Conservation (phyloP, 2,797 vertebrate genomes). For the Lagothrix lagotricha region DNA sequence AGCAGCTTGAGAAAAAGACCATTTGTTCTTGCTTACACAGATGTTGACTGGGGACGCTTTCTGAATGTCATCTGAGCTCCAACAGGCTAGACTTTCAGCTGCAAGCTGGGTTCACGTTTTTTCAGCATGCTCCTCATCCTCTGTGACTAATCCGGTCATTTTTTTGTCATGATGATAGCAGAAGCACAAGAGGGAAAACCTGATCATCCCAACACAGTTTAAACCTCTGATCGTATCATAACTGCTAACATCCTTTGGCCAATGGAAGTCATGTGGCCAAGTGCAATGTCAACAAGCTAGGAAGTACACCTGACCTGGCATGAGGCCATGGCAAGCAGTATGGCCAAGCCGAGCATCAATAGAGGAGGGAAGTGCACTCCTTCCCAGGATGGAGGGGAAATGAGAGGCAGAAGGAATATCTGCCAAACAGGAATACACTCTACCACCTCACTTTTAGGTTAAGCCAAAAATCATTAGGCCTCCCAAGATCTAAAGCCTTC, state of each 20-base stretch:
- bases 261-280: not conserved
- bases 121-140: not conserved
- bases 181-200: not conserved
- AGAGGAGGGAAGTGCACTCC: not conserved
- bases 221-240: not conserved
- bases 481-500: not conserved
- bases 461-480: not conserved
- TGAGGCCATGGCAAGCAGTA: not conserved
- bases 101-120: not conserved
- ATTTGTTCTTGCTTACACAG: too few species aligned
- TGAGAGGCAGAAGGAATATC: not conserved
- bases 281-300: accelerated
- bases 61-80: not conserved
- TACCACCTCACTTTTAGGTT: accelerated
- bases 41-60: not conserved
- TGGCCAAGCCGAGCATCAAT: accelerated
- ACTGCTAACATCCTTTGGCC: not conserved
- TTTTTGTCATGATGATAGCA: not conserved
- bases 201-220: not conserved
- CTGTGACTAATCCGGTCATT: too few species aligned
- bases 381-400: not conserved
- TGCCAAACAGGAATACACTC: too few species aligned
- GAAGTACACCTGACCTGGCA: accelerated
- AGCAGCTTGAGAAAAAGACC: not conserved
- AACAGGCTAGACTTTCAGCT: not conserved